Evolutionary conservation across 2,797 vertebrate species (phyloP), one percentile per base, ranked within the genome.

Genomic region (Poecile montanus): DNA sequence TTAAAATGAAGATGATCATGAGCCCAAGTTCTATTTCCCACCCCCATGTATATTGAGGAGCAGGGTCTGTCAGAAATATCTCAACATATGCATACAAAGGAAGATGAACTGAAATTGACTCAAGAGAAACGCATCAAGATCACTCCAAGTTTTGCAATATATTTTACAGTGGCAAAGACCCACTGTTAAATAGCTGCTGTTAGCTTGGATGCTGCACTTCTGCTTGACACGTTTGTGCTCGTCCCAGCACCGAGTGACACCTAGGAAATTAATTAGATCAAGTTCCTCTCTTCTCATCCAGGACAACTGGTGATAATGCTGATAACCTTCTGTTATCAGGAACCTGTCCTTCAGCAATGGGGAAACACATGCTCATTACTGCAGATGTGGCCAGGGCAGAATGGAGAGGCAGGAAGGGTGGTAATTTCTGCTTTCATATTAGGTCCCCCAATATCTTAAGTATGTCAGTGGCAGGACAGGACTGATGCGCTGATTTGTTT

Each of bases 11-110:
- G 10, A 60, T 7, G 5, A 79, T 7, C 11, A 3, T 38, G 8
- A 83, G 32, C 21, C 17, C 13, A 10, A 34, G 5, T n/a, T 71
- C 18, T 27, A 29, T 20, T 54, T 16, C 11, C 2, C 11, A 16
- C 4, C 6, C 3, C 21, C 19, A 16, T 2, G 13, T 51, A 47
- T 1, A 10, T 0, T 30, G 36, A 56, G 36, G 23, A 77, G 26
- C 3, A 3, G 11, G 12, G 22, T 21, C n/a, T n/a, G 26, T 54
- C 27, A 66, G 13, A 91, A 85, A 62, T 26, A 62, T 7, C 20
- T 66, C 71, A 77, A 23, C 6, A 20, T 5, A 29, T 0, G 8
- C 34, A 47, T 6, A 53, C 0, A 6, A 77, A 36, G 19, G 23
- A 88, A 68, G 34, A 78, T 13, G 19, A 56, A 75, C 38, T n/a